Percentiles rank a stretch among this genome's conserved stretches.
Conservation (phyloP, 2,113 vertebrate genomes). For the Myotis lucifugus region DNA sequence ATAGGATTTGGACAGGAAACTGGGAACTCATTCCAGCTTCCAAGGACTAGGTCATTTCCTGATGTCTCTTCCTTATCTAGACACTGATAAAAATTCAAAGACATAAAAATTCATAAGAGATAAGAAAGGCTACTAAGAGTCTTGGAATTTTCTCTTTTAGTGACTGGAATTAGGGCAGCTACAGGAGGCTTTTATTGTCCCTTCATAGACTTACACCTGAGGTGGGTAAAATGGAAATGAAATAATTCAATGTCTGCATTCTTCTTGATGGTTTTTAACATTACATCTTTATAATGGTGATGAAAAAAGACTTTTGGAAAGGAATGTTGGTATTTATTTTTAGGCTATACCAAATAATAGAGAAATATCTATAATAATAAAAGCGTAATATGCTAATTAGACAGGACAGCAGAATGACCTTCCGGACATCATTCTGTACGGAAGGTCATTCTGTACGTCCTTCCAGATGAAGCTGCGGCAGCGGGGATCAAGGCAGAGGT, state of each 20-base stretch:
- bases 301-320: neutral
- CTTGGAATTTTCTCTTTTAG: neutral
- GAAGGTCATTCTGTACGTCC: too few relatives aligned
- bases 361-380: neutral
- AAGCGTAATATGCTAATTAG: too few relatives aligned
- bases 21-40: neutral
- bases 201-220: neutral
- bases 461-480: too few relatives aligned
- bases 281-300: neutral
- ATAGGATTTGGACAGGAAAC: neutral
- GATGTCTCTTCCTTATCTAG: neutral
- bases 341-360: neutral
- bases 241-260: neutral
- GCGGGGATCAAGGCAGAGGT: too few relatives aligned
- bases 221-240: neutral
- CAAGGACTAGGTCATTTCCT: neutral
- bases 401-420: too few relatives aligned
- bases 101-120: neutral
- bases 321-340: neutral
- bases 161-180: neutral
- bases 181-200: neutral
- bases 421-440: too few relatives aligned
- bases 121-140: neutral
- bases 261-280: neutral
- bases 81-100: neutral